Conservation (phyloP, 2,888 invertebrate genomes). For the Protophormia terraenovae region DNA sequence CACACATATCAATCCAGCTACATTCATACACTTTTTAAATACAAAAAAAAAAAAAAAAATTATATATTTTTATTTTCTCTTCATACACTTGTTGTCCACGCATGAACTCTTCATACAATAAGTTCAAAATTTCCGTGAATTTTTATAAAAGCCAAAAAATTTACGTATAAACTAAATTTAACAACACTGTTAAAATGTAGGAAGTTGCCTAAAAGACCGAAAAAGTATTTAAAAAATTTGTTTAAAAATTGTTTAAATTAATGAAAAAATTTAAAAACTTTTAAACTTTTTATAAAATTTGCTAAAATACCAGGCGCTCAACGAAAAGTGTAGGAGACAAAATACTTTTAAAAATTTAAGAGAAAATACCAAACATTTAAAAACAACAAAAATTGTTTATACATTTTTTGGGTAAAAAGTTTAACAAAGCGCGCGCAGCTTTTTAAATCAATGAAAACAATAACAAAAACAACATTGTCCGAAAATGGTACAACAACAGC, state of each 20-base stretch:
- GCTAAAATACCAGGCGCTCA: conserved; percentile 76
- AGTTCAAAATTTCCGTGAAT: conserved; percentile 56
- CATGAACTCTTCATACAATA: conserved; percentile 55
- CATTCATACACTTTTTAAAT: too few species aligned
- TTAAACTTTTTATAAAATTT: conserved; percentile 79
- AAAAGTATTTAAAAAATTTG: conserved; percentile 27
- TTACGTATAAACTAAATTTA: not conserved
- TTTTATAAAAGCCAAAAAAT: conserved; percentile 9
- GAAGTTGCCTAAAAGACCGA: not conserved
- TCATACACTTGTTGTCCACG: not conserved
- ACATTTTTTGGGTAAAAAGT: conserved; percentile 4
- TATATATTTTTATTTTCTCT: too few species aligned
- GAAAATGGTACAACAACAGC: not conserved
- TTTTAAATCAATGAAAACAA: conserved; percentile 23
- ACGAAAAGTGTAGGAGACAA: conserved; percentile 29
- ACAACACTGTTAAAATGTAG: not conserved
- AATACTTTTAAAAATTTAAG: not conserved
- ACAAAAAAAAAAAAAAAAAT: not conserved
- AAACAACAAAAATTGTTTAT: conserved; percentile 16
- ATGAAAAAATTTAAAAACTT: conserved; percentile 73
- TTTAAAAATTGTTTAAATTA: conserved; percentile 36
- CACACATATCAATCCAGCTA: too few species aligned
- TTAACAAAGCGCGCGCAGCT: conserved; percentile 42
- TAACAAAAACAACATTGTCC: conserved; percentile 1
- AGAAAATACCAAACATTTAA: not conserved